phyloP scores from a whole-genome alignment of 1,140 invertebrate genomes.

The Pogonomyrmex californicus region DNA sequence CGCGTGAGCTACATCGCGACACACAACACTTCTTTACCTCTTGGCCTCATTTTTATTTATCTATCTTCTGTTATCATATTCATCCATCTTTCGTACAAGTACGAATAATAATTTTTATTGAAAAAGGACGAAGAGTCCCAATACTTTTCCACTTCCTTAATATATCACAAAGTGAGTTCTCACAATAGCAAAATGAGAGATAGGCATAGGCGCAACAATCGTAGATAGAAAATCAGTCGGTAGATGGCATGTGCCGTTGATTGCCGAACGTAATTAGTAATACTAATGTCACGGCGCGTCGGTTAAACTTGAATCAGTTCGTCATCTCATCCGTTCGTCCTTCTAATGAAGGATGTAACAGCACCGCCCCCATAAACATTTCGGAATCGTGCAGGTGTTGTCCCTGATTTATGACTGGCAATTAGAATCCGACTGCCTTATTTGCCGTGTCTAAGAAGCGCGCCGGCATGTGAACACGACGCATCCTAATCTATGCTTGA shows the following conservation, averaged over 20 bases:
- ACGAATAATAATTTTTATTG: not conserved
- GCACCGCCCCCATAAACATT: constrained; percentile 85
- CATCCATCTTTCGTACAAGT: not conserved
- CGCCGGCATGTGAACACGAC: constrained; percentile 84
- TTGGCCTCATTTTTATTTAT: constrained; percentile 9
- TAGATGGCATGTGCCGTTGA: constrained; percentile 39
- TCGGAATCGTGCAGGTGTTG: constrained; percentile 85
- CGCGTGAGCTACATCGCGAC: constrained; percentile 35
- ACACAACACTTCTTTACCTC: constrained; percentile 42
- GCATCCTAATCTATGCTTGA: constrained; percentile 84
- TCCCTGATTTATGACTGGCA: constrained; percentile 86
- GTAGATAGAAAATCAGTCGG: too few relatives aligned
- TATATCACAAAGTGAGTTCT: not conserved
- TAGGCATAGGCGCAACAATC: constrained; percentile 21
- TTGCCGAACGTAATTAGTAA: constrained; percentile 64
- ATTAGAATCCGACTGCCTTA: constrained; percentile 86
- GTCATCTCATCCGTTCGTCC: constrained; percentile 72
- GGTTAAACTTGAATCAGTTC: constrained; percentile 85
- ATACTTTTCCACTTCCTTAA: not conserved
- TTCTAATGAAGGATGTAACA: constrained; percentile 81
- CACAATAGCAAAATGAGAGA: not conserved
- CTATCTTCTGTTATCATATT: not conserved
- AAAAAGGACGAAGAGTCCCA: not conserved
- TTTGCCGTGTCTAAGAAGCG: constrained; percentile 80
- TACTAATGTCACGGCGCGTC: constrained; percentile 63